phyloP scores from a whole-genome alignment of 1,140 invertebrate genomes.

The Drosophila kepulauana region DNA sequence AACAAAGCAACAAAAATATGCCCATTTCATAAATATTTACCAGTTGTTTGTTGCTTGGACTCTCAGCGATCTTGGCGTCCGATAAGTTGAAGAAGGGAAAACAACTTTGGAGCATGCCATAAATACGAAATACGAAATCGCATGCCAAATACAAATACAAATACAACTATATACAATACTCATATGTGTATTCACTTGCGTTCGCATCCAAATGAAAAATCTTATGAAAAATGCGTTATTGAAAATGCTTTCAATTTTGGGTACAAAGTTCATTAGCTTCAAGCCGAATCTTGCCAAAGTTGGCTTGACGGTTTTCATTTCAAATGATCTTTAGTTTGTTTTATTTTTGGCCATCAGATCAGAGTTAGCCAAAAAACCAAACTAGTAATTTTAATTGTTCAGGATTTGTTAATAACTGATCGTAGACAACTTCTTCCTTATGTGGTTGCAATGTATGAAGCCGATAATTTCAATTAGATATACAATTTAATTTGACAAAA shows the following conservation, averaged over 20 bases:
- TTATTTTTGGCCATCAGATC: conserved; percentile 19
- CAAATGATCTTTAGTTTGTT: background rate
- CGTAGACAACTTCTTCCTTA: background rate
- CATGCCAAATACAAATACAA: conserved; percentile 52
- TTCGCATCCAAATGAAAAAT: conserved; percentile 36
- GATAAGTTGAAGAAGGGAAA: conserved; percentile 71
- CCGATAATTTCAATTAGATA: background rate
- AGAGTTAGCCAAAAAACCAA: conserved; percentile 60
- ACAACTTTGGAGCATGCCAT: conserved; percentile 65
- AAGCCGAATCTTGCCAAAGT: conserved; percentile 5
- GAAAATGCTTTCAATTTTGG: conserved; percentile 42
- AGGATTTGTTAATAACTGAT: background rate
- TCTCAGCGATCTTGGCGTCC: conserved; percentile 40
- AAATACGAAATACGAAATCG: conserved; percentile 52
- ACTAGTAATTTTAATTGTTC: conserved; percentile 10
- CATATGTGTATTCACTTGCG: conserved; percentile 2
- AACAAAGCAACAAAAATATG: conserved; percentile 49
- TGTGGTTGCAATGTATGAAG: background rate
- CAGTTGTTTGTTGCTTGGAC: conserved; percentile 22
- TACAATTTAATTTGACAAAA: conserved; percentile 4
- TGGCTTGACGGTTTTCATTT: background rate
- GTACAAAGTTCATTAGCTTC: conserved; percentile 41
- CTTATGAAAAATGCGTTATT: conserved; percentile 42
- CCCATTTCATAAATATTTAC: conserved; percentile 72
- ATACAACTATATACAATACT: background rate